Base-by-base conservation (phyloP, 2,113 vertebrate species). In the Prietella phreatophila region DNA sequence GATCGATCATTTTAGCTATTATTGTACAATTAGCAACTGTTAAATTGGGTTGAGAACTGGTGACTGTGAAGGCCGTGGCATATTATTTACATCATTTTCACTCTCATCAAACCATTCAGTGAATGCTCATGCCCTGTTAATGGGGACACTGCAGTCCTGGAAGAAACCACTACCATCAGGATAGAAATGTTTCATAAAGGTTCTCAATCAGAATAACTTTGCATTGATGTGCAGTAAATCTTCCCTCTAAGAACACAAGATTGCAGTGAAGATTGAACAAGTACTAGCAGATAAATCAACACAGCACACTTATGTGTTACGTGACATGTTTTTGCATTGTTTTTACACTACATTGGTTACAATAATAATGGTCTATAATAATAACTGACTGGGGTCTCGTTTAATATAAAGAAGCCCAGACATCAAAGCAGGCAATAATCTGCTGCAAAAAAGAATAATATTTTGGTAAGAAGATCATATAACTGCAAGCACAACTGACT, bases 401-500 rank as follows among this genome's bases (percentile, higher is more conserved):
- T 47, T 75, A 47, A 47, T 75, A 79, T 79, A 79, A 79, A 53
- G 47, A 33, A 55, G n/a, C 3, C 33, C 78, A 56, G 17, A 9
- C 14, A 78, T 78, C 2, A 27, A 76, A 53, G 25, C 22, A 61
- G 25, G 58, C 22, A 42, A 67, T n/a, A 30, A 67, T 15, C 63
- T 65, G 27, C 27, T n/a, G 25, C 27, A 17, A 69, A 69, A 69
- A 15, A 15, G 7, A 36, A 19, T 19, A 2, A 71, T 36, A 71
- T 19, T 71, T 71, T 71, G 30, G 33, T 71, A 71, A 42, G 53
- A 30, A 56, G 56, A 20, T 33, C n/a, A 78, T 53, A 56, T 56
- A 80, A 56, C 50, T 80, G 27, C 27, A 53, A 79, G 47, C 50
- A 79, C 27, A 79, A 81, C 78, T 81, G 50, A 81, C 53, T 47